phyloP scores from a whole-genome alignment of 2,113 vertebrate species.

The Gracilinanus agilis region DNA sequence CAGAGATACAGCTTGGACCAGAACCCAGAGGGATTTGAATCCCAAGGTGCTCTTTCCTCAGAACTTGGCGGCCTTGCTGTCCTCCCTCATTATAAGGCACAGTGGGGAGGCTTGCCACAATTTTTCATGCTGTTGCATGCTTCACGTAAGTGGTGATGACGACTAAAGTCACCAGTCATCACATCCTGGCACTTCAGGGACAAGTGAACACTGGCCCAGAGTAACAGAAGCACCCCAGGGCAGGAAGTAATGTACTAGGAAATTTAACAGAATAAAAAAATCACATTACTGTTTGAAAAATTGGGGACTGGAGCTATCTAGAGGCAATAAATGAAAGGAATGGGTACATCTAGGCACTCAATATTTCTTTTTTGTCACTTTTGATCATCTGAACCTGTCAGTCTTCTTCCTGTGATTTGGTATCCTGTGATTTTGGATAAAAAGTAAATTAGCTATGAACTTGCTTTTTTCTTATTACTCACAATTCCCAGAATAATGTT shows the following conservation, averaged over 20 bases:
- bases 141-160: neutral
- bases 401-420: neutral
- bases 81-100: neutral
- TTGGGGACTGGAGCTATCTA: neutral
- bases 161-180: neutral
- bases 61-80: neutral
- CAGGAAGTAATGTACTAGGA: too few species aligned
- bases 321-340: too few species aligned
- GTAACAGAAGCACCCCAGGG: neutral
- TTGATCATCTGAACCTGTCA: neutral
- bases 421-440: neutral
- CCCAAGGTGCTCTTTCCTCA: fast-evolving
- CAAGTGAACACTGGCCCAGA: neutral
- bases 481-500: neutral
- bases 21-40: neutral
- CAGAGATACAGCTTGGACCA: neutral
- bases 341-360: neutral
- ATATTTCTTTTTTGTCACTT: neutral
- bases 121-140: neutral
- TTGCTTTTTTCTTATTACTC: slow-evolving; percentile 14
- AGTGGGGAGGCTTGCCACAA: fast-evolving
- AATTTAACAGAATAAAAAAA: neutral
- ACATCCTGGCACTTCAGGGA: neutral
- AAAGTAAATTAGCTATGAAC: slow-evolving; percentile 6
- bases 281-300: neutral